Base-by-base conservation (phyloP, 2,113 vertebrate genomes). In the Callopanchax toddi region DNA sequence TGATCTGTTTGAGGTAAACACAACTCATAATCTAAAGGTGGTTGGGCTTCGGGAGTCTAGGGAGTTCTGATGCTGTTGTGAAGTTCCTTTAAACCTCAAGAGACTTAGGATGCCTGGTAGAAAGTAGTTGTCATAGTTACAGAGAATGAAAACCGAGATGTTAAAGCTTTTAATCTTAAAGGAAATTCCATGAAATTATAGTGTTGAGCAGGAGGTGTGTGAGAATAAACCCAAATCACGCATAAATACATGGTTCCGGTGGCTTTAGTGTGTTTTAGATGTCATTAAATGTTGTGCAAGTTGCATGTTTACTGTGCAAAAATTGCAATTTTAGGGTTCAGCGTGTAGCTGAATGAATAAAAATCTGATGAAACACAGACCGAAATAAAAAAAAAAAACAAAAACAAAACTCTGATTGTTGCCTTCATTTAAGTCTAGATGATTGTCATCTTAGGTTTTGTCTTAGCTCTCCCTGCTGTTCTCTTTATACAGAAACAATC, bases 401-500 rank as follows among this genome's bases (percentile, higher is more conserved):
- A 32, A 4, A 32, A 32, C 4, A 29, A 29, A 29, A 9, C 8
- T 0, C 1, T 11, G 8, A 11, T 40, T 20, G 36, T 55, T 53
- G 25, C 46, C 53, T 59, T 37, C 63, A 64, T 67, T 70, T 64
- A 43, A 57, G 22, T 48, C 20, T 9, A 21, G 54, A 57, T 71
- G 56, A 69, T 76, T 77, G 45, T 76, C 51, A 45, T 65, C 51
- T 69, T 39, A 40, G 52, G 7, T 74, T 74, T 69, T 86, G 60
- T 79, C 77, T 85, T 32, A 69, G 48, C 25, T 61, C 48, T 67
- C 62, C 60, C 60, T 63, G 55, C 71, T 74, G 29, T 73, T 76
- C 46, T 61, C 40, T 60, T 76, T 37, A 44, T 53, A 55, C 66
- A 60, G 23, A 71, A 68, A 66, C 65, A 68, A 72, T 81, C 77